phyloP scores from a whole-genome alignment of 2,797 vertebrate species.

The Squalus acanthias region DNA sequence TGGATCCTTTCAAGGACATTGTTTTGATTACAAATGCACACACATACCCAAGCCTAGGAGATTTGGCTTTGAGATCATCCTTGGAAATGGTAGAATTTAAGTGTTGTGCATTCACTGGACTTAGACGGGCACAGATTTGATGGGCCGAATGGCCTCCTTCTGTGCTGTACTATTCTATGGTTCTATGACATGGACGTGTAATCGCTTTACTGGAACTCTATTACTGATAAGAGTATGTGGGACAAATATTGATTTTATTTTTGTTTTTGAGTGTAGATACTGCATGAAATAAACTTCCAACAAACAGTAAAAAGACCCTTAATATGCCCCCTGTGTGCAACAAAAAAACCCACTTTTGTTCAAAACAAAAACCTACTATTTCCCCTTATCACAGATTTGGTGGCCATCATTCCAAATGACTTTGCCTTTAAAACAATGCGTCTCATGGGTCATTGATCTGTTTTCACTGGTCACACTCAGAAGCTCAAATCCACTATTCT shows the following conservation, averaged over 20 bases:
- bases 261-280: neutral
- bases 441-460: neutral
- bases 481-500: neutral
- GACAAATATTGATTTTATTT: neutral
- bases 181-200: neutral
- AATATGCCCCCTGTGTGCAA: neutral
- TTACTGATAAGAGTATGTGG: neutral
- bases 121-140: neutral
- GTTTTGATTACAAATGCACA: slow-evolving; percentile 17
- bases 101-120: neutral
- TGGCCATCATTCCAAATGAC: neutral
- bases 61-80: neutral
- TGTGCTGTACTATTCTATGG: too few relatives aligned
- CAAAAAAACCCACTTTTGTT: neutral
- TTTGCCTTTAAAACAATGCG: neutral
- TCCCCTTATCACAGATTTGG: neutral
- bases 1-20: neutral
- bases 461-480: neutral
- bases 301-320: neutral
- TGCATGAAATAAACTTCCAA: neutral
- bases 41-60: neutral
- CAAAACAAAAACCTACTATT: neutral
- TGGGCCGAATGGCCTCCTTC: too few relatives aligned
- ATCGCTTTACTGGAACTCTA: neutral
- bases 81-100: neutral